These are phyloP conservation scores for Muscicapa adusta DNA, from an alignment of 2,113 vertebrate species.

Conservation along the genomic window DNA sequence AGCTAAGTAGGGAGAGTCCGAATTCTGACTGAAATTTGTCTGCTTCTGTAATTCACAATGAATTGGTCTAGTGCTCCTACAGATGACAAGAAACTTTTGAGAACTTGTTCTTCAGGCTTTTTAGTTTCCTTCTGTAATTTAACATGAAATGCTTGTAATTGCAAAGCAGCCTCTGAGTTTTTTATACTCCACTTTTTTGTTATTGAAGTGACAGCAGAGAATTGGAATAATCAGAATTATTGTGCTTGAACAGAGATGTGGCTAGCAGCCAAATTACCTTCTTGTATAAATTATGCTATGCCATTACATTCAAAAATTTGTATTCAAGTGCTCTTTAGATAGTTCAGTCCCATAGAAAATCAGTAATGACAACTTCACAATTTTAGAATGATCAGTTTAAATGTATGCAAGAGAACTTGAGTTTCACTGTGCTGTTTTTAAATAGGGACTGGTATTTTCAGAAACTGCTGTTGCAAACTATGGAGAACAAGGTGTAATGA, in stretches of 20 bases:
- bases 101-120: neutral
- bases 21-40: neutral
- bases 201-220: neutral
- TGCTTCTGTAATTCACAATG: neutral
- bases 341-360: neutral
- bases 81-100: neutral
- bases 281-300: neutral
- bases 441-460: conserved; percentile 84
- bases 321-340: neutral
- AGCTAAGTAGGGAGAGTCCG: neutral
- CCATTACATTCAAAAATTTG: neutral
- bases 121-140: neutral
- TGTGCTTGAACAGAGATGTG: neutral
- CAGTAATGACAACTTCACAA: neutral
- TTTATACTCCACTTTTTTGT: neutral
- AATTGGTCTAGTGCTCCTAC: neutral
- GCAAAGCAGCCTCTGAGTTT: neutral
- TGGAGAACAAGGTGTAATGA: conserved; percentile 70
- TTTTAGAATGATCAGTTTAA: neutral
- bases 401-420: neutral
- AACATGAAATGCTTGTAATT: neutral
- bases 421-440: neutral
- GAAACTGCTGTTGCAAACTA: conserved; percentile 88
- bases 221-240: neutral
- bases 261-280: neutral